These are phyloP conservation scores for Nasonia longicornis DNA, from an alignment of 1,140 invertebrate species.

Conservation along the genomic window DNA sequence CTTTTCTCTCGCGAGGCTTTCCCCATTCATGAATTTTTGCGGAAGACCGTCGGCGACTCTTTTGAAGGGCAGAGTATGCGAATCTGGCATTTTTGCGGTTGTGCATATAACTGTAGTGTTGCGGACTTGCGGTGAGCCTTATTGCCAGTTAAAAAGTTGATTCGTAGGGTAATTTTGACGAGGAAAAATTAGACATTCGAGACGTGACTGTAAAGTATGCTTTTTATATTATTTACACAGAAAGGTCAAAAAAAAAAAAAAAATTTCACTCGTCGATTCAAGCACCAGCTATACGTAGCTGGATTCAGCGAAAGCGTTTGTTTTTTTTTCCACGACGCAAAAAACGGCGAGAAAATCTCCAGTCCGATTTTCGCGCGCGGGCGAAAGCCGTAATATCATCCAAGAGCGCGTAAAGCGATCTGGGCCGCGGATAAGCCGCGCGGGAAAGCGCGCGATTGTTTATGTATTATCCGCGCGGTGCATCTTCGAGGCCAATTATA, in stretches of 20 bases:
- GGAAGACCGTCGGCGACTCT: background rate
- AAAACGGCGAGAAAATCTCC: background rate
- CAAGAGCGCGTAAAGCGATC: background rate
- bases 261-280: background rate
- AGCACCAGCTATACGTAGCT: background rate
- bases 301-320: conserved; percentile 14
- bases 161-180: background rate
- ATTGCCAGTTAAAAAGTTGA: background rate
- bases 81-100: background rate
- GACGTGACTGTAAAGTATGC: too few relatives aligned
- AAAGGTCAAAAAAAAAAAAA: background rate
- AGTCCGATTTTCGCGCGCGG: background rate
- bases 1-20: background rate
- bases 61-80: background rate
- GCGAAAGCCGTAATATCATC: background rate
- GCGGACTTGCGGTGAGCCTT: background rate
- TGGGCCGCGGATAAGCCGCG: conserved; percentile 17
- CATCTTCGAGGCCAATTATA: conserved; percentile 4
- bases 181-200: background rate
- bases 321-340: background rate
- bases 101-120: background rate
- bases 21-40: background rate
- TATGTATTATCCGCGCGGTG: background rate
- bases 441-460: conserved; percentile 19
- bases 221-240: too few relatives aligned